Evolutionary conservation across 1,140 invertebrate species (phyloP).

Genomic region (Monomorium pharaonis): DNA sequence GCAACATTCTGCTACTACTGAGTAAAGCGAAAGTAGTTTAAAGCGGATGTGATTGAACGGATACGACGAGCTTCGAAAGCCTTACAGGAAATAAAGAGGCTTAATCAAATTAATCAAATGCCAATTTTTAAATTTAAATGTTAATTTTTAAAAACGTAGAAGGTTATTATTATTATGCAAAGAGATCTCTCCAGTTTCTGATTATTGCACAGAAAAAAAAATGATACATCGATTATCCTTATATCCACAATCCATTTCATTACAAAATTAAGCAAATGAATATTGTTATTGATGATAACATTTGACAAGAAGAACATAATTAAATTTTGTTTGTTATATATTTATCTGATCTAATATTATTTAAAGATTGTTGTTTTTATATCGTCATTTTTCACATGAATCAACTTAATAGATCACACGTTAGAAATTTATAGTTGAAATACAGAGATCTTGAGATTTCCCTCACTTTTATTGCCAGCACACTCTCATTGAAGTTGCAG

Average conservation of each 20-base stretch:
- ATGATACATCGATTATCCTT: not conserved
- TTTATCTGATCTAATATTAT: not conserved
- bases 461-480: not conserved
- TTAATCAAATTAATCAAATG: not conserved
- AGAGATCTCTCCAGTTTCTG: not conserved
- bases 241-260: not conserved
- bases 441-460: not conserved
- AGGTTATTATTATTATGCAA: not conserved
- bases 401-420: not conserved
- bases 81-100: not conserved
- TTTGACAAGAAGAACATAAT: not conserved
- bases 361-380: not conserved
- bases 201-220: not conserved
- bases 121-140: not conserved
- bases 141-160: too few relatives aligned
- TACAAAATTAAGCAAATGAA: constrained; percentile 4
- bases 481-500: constrained; percentile 74
- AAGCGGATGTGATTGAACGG: not conserved
- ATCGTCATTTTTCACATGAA: not conserved
- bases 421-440: not conserved
- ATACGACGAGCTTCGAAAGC: too few relatives aligned
- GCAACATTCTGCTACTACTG: not conserved
- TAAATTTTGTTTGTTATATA: not conserved
- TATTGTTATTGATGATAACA: not conserved
- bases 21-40: constrained; percentile 38